Evolutionary conservation across 1,140 invertebrate genomes (phyloP), one percentile per base, ranked within the genome.

Genomic region (Vollenhovia emeryi): DNA sequence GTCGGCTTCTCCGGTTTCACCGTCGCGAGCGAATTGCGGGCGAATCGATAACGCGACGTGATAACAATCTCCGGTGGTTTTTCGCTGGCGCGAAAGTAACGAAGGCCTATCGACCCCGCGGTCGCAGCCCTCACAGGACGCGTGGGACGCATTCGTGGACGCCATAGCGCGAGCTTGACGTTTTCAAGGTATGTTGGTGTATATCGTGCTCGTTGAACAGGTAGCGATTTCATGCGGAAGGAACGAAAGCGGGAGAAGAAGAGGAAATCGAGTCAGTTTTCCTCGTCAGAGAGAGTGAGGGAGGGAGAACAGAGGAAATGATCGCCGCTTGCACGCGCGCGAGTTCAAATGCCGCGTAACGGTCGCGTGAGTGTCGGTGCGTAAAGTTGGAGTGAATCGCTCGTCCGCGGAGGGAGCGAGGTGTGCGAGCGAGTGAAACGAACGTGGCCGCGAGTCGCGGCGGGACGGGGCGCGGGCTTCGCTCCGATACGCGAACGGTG

Each of bases 141-240:
- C n/a, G 83, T 74, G 59, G 48, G 55, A 88, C 48, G 36, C n/a
- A 76, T 83, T 78, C 50, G 62, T 66, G 59, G 69, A 84, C 85
- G 86, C 75, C 86, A 85, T 87, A 83, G 80, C 55, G 68, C 87
- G 87, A 66, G 66, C 11, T 62, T 82, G 71, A 90, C 82, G 85
- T 89, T 71, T 73, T 24, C 85, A n/a, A 90, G 89, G 89, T 24
- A 9, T 59, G 27, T 27, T 15, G 21, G 48, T 2, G 55, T 8
- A n/a, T 40, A 3, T 62, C 43, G 4, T 15, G n/a, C 69, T 50
- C 33, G 36, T 50, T 50, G 15, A 43, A 62, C 15, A 18, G 6
- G 52, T 45, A 40, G 21, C 43, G n/a, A n/a, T 45, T 30, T 45
- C 8, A 5, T 2, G 2, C 27, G 21, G 1, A 57, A 15, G 6